Percentiles rank a stretch among this genome's conserved stretches.
Evolutionary conservation across 2,797 vertebrate species (phyloP).

Genomic region (Eremophila alpestris): DNA sequence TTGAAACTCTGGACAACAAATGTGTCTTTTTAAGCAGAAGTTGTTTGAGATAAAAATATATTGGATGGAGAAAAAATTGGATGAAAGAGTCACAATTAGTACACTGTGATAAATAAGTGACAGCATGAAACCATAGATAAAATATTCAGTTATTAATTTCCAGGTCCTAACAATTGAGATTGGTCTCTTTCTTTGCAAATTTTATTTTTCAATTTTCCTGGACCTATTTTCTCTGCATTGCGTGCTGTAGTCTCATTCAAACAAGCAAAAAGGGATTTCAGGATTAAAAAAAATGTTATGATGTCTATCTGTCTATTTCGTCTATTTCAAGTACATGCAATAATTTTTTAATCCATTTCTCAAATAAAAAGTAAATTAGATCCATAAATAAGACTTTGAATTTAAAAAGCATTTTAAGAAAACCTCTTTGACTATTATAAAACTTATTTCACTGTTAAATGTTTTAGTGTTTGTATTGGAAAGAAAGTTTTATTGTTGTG

Average conservation of each 20-base stretch:
- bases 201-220: background rate
- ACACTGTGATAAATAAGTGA: background rate
- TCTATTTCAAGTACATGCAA: background rate
- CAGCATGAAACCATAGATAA: background rate
- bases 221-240: background rate
- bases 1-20: background rate
- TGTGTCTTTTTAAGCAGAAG: background rate
- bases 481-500: background rate
- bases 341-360: background rate
- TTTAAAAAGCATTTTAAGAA: background rate
- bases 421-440: background rate
- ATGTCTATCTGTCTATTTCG: background rate
- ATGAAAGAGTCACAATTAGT: background rate
- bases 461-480: background rate
- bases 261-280: background rate
- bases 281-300: background rate
- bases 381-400: background rate
- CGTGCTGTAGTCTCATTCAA: background rate
- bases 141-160: background rate
- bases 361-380: background rate
- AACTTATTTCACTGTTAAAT: background rate
- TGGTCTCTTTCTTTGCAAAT: background rate
- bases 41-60: background rate
- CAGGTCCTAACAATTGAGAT: background rate
- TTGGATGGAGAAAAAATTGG: background rate